Percentiles rank a stretch among this genome's conserved stretches.
Conservation (phyloP, 2,113 vertebrate species). For the Hemichromis elongatus region DNA sequence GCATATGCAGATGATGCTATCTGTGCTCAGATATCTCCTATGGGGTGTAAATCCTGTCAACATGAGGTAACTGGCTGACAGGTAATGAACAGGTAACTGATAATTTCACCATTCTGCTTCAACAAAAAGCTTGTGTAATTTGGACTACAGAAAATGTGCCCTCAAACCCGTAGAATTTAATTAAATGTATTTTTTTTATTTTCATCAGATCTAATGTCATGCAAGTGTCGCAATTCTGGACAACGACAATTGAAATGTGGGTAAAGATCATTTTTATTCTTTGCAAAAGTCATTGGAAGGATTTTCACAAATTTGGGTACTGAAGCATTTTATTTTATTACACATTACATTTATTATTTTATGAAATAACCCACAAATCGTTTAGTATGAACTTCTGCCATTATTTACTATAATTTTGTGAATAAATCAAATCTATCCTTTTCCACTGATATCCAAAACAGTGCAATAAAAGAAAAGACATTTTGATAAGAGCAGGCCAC, state of each 20-base stretch:
- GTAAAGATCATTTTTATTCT: not conserved
- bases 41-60: slow-evolving; percentile 55
- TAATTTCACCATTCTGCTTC: slow-evolving; percentile 49
- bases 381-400: not conserved
- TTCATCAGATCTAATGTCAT: not conserved
- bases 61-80: slow-evolving; percentile 51
- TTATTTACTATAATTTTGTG: no score
- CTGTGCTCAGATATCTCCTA: slow-evolving; percentile 10
- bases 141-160: slow-evolving; percentile 15
- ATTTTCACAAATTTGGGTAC: not conserved
- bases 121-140: slow-evolving; percentile 51
- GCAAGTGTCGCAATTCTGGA: not conserved
- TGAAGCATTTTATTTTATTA: not conserved
- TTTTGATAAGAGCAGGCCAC: not conserved
- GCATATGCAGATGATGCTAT: slow-evolving; percentile 3
- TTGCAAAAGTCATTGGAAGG: not conserved
- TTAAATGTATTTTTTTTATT: not conserved
- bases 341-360: not conserved
- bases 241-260: not conserved
- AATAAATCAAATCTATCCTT: not conserved
- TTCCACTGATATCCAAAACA: not conserved
- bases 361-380: not conserved
- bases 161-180: not conserved
- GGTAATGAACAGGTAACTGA: slow-evolving; percentile 67
- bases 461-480: not conserved